Evolutionary conservation across 2,888 invertebrate species (phyloP), one percentile per base, ranked within the genome.

Genomic region (Ennomos erosarius): DNA sequence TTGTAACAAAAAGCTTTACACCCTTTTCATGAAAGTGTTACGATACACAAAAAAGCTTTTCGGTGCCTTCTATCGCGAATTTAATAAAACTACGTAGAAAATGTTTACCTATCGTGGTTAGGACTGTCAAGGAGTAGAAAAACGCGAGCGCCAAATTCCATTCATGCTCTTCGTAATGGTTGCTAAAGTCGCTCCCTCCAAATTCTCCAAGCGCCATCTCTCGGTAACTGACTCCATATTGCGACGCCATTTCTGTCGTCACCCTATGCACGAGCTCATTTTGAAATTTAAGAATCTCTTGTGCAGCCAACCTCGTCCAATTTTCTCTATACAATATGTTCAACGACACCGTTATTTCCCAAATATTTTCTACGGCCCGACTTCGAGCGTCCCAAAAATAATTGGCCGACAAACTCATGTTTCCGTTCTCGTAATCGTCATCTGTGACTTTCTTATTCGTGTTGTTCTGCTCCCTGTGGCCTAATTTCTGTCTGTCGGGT

Each of bases 131-230:
- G 16, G 98, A 98, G 90, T 98, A 99, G 74, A 99, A 95, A 90
- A 99, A 98, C 54, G 98, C 97, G 77, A 96, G 95, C 55, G 97
- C 97, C 84, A 97, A 95, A 84, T 96, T 97, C 97, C 97, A 97
- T 84, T 97, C 97, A 82, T 95, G 94, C 72, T 95, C 95, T 68
- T 93, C 90, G 68, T 88, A 87, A 85, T 91, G 83, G 84, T 88
- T 84, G 69, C 81, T 78, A 69, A 86, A 70, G 76, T 87, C 87
- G 67, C 73, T 78, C 40, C 82, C 86, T 61, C 83, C 85, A 53
- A 87, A 90, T 78, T 90, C 93, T 8, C 92, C 93, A 8, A 93
- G 76, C 44, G 93, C 92, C 92, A 92, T 91, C 75, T 93, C 93
- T 69, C 85, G 84, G 78, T 92, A 92, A 75, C 90, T 91, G 64